A percentile compares a stretch with the other conserved stretches of the same genome.
phyloP scores from a whole-genome alignment of 1,140 invertebrate genomes.

The Conus ventricosus region DNA sequence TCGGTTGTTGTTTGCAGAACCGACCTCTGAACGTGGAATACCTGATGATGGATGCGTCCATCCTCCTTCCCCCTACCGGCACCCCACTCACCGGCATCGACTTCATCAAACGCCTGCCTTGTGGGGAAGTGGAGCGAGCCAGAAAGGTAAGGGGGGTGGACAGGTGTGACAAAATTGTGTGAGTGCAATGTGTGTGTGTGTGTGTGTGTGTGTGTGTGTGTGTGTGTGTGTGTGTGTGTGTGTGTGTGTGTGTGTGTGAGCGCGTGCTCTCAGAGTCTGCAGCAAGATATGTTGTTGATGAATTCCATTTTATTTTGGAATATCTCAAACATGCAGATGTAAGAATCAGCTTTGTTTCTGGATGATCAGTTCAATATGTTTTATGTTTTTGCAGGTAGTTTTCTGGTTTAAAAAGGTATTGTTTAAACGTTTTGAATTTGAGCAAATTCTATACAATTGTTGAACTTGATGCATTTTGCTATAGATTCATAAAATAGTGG shows the following conservation, averaged over 20 bases:
- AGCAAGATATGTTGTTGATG: too few species aligned
- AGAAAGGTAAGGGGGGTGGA: slow-evolving; percentile 77
- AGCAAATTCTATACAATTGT: too few species aligned
- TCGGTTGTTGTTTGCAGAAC: slow-evolving; percentile 76
- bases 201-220: not conserved
- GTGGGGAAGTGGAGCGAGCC: slow-evolving; percentile 96
- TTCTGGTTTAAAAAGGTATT: too few species aligned
- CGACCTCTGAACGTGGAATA: slow-evolving; percentile 85
- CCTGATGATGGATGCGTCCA: slow-evolving; percentile 88
- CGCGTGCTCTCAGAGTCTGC: not conserved
- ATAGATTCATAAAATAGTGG: too few species aligned
- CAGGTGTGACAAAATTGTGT: slow-evolving; percentile 41
- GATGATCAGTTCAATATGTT: too few species aligned
- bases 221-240: slow-evolving; percentile 2
- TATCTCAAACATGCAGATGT: too few species aligned
- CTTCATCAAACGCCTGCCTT: slow-evolving; percentile 95
- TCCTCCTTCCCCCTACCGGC: slow-evolving; percentile 95
- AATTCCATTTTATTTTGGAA: too few species aligned
- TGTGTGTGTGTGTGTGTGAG: not conserved
- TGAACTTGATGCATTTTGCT: too few species aligned
- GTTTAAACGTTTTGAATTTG: too few species aligned
- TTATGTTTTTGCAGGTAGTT: too few species aligned
- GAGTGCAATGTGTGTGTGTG: slow-evolving; percentile 43
- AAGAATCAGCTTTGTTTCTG: too few species aligned
- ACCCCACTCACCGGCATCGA: slow-evolving; percentile 97